A percentile compares a stretch with the other conserved stretches of the same genome.
These are phyloP conservation scores for Marcusenius ussheri DNA, from an alignment of 2,113 vertebrate genomes.

Conservation along the genomic window DNA sequence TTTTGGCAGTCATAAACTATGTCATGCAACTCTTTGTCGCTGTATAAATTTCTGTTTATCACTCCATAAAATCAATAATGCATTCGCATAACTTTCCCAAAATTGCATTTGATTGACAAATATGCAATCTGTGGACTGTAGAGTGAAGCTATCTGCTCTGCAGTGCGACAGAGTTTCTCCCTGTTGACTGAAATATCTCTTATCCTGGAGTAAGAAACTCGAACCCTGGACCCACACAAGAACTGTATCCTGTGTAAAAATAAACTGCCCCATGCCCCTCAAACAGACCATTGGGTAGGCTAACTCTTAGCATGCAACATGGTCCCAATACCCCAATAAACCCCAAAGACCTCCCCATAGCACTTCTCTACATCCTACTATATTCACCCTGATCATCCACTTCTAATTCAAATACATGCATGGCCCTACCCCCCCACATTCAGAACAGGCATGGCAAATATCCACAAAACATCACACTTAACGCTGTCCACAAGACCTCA, in stretches of 20 bases:
- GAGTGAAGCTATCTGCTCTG: background rate
- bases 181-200: background rate
- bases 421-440: background rate
- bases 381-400: background rate
- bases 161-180: background rate
- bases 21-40: background rate
- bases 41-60: constrained; percentile 8
- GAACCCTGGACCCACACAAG: background rate
- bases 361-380: background rate
- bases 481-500: background rate
- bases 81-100: background rate
- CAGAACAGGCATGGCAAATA: background rate
- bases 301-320: background rate
- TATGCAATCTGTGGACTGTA: background rate
- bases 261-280: background rate
- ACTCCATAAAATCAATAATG: constrained; percentile 2
- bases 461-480: background rate
- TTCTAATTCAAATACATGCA: background rate
- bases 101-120: background rate
- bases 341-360: background rate
- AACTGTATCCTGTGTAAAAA: background rate
- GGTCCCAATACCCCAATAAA: background rate
- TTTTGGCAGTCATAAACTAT: constrained; percentile 3
- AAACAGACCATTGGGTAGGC: background rate
- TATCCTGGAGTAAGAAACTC: background rate